Evolutionary conservation across 2,113 vertebrate genomes (phyloP), one percentile per base, ranked within the genome.

Genomic region (Hemichromis elongatus): DNA sequence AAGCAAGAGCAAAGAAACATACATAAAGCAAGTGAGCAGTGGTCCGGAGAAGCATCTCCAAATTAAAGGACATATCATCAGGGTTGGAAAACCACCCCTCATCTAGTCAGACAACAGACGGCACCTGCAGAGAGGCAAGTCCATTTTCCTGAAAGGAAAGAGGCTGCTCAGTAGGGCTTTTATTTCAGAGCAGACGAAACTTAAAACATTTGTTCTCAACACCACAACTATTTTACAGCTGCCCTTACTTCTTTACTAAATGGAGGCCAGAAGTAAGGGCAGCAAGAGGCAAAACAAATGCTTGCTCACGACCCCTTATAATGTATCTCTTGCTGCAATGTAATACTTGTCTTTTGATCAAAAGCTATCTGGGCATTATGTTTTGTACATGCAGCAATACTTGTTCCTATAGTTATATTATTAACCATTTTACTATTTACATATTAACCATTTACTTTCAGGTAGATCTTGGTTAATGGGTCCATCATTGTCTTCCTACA

Each of bases 111-210:
- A 90, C 86, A 88, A 88, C 21, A 57, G 56, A 79, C 85, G 85
- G 92, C 95, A 96, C 94, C 95, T 95, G 83, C 87, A 85, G 61
- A 5, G 52, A 90, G 89, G 92, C 88, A 54, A 63, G 93, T 87
- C 87, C 90, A 94, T 93, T 93, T 81, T 90, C 90, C 81, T 89
- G 84, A 84, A 85, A 87, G 85, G 79, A 33, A 56, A 52, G 66
- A 81, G 82, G 6, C 81, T 59, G 54, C 81, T 93, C 89, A 90
- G 88, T 77, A 40, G 66, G 30, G 24, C 89, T 91, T 87, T 91
- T 90, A 80, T 92, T 88, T 84, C 84, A 73, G 45, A 55, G 61
- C 12, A 78, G 77, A 86, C 90, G 79, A 89, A 86, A 86, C 77
- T 83, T 86, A 55, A 86, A 73, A 78, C 77, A 50, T 91, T 86